Evolutionary conservation across 1,140 invertebrate genomes (phyloP).

Genomic region (Thrips palmi): DNA sequence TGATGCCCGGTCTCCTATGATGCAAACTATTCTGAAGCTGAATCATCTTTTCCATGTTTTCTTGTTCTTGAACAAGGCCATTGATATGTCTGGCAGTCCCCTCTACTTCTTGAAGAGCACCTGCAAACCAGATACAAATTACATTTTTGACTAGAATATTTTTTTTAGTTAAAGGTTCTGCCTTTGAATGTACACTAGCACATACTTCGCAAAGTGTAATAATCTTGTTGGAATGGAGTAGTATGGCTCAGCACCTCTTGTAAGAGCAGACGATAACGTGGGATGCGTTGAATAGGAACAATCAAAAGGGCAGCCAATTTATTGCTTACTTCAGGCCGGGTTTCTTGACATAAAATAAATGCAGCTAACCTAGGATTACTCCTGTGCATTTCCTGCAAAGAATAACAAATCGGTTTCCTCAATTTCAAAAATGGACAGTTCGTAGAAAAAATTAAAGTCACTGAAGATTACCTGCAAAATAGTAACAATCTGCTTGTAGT

Average conservation of each 20-base stretch:
- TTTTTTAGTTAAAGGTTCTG: too few relatives aligned
- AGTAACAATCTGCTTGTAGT: conserved; percentile 35
- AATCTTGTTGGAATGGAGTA: conserved; percentile 26
- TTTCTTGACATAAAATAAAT: conserved; percentile 44
- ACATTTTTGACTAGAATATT: too few relatives aligned
- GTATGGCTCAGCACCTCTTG: conserved; percentile 47
- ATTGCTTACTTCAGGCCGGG: conserved; percentile 43
- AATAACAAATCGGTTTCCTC: conserved; percentile 6
- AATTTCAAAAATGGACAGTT: conserved; percentile 3
- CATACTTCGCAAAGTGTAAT: too few relatives aligned
- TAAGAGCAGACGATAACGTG: conserved; percentile 50
- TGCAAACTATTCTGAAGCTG: conserved; percentile 41
- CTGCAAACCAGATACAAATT: too few relatives aligned
- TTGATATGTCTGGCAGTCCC: conserved; percentile 51
- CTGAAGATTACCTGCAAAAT: conserved; percentile 16
- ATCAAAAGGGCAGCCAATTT: conserved; percentile 53
- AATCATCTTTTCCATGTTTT: conserved; percentile 46
- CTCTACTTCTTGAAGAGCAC: conserved; percentile 43
- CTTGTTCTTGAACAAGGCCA: conserved; percentile 45
- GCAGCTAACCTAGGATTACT: conserved; percentile 34
- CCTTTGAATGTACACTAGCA: too few relatives aligned
- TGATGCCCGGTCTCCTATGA: conserved; percentile 36
- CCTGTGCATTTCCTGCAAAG: conserved; percentile 33
- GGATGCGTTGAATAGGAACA: conserved; percentile 55
- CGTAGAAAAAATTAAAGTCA: conserved; percentile 1